Percentiles rank a stretch among this genome's conserved stretches.
Conservation (phyloP, 1,140 invertebrate genomes). For the Lamellibrachia luymesi region DNA sequence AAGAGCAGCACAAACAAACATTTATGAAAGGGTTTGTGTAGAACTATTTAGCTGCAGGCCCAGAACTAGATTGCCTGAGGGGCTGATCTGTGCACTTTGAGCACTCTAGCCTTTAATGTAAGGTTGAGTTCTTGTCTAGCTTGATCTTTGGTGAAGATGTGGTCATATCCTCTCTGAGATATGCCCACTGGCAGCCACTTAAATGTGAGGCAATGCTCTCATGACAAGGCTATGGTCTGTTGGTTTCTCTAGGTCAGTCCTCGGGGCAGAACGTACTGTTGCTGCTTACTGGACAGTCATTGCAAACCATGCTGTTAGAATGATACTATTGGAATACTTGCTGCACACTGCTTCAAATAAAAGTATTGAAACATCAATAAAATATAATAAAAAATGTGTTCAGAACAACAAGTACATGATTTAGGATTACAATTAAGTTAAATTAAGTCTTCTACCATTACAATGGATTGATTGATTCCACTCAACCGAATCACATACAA, state of each 20-base stretch:
- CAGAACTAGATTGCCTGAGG: neutral
- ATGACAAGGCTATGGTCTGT: neutral
- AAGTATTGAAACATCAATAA: too few species aligned
- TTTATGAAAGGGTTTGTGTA: neutral
- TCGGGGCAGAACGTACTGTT: neutral
- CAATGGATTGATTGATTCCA: too few species aligned
- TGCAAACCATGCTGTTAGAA: neutral
- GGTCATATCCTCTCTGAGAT: neutral
- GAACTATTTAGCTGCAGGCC: neutral
- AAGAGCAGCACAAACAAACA: neutral
- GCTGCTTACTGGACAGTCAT: neutral
- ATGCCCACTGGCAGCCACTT: neutral
- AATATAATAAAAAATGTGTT: too few species aligned
- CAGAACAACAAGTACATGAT: too few species aligned
- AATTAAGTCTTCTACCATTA: too few species aligned
- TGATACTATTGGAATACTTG: neutral
- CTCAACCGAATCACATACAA: too few species aligned
- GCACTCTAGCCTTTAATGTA: neutral
- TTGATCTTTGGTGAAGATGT: neutral
- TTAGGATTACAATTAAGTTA: too few species aligned
- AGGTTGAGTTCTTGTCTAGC: neutral
- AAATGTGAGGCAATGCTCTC: neutral
- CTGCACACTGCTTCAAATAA: neutral
- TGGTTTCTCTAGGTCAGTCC: neutral
- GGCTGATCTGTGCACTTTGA: too few species aligned